Evolutionary conservation across 2,797 vertebrate genomes (phyloP).

Genomic region (Mastacembelus armatus): DNA sequence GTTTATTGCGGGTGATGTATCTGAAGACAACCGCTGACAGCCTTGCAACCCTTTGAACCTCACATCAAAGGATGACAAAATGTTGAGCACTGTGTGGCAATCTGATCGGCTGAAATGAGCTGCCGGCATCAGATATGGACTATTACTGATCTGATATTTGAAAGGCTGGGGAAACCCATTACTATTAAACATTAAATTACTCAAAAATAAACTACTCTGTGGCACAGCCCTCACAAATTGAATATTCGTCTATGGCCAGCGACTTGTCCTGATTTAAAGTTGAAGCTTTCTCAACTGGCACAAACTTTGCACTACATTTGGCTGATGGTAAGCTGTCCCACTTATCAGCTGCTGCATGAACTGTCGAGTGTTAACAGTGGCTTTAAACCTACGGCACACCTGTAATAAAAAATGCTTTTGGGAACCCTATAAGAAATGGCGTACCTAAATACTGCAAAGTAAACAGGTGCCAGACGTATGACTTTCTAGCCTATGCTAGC

Average conservation of each 20-base stretch:
- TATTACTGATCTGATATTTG: slow-evolving; percentile 41
- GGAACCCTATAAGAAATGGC: slow-evolving; percentile 35
- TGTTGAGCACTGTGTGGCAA: slow-evolving; percentile 50
- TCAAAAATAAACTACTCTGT: slow-evolving; percentile 16
- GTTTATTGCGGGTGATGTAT: slow-evolving; percentile 68
- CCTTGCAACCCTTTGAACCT: slow-evolving; percentile 67
- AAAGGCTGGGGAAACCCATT: slow-evolving; percentile 25
- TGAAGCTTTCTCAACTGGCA: slow-evolving; percentile 48
- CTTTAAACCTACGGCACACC: slow-evolving; percentile 49
- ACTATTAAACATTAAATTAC: slow-evolving; percentile 28
- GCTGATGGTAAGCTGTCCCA: slow-evolving; percentile 44
- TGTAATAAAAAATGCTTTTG: slow-evolving; percentile 45
- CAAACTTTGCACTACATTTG: slow-evolving; percentile 39
- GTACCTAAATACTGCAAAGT: slow-evolving; percentile 52
- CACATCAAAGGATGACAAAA: slow-evolving; percentile 72
- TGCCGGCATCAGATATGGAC: slow-evolving; percentile 40
- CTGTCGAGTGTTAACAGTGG: slow-evolving; percentile 57
- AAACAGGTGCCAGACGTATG: slow-evolving; percentile 58
- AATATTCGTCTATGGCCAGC: slow-evolving; percentile 22
- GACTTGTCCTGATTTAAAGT: slow-evolving; percentile 54
- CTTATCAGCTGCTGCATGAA: slow-evolving; percentile 59
- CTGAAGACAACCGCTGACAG: slow-evolving; percentile 70
- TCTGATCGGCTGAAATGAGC: slow-evolving; percentile 61
- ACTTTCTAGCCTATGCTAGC: slow-evolving; percentile 36
- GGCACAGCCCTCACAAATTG: background rate